Base-by-base conservation (phyloP, 2,113 vertebrate genomes). In the Boulengeromyrus knoepffleri region DNA sequence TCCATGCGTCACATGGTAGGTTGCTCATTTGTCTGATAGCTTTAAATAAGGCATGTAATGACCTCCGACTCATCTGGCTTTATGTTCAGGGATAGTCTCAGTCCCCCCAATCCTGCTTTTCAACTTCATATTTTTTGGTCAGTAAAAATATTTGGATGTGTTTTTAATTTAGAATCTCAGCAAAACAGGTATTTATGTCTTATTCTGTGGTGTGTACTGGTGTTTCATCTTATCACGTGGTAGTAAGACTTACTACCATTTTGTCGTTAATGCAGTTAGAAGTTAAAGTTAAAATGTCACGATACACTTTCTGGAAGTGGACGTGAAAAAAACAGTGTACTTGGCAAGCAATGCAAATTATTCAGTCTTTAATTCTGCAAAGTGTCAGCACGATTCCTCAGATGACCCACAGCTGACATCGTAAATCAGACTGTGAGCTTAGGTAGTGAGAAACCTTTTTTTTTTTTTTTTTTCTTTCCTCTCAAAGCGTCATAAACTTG, bases 1-100 rank as follows among this genome's bases (percentile, higher is more conserved):
- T 95, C 93, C 95, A 89, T 95, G 93, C 95, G 94, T 95, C 95
- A 96, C 94, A 95, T 96, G 94, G 95, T 96, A 95, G 93, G 94
- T 96, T 50, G 47, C 47, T 89, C 88, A 85, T 91, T 86, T 89
- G 90, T 85, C 83, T 91, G 83, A 66, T 74, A 90, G 85, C 84
- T 90, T 15, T 88, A 39, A 90, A 87, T 87, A 88, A 90, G 85
- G 85, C 62, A 90, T 87, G 83, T 39, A 49, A 45, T 87, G 50
- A 85, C 49, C 49, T 56, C 24, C 53, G 56, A 10, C 83, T 85
- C 47, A 46, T 15, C 27, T 50, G 53, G 77, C 74, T 90, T 50
- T 49, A 53, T 39, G 15, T 70, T 46, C 58, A 19, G n/a, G 15
- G 50, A 7, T 19, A n/a, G 24, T 56, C 45, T 87, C 53, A 9